phyloP scores from a whole-genome alignment of 2,888 invertebrate genomes.

The Acleris literana region DNA sequence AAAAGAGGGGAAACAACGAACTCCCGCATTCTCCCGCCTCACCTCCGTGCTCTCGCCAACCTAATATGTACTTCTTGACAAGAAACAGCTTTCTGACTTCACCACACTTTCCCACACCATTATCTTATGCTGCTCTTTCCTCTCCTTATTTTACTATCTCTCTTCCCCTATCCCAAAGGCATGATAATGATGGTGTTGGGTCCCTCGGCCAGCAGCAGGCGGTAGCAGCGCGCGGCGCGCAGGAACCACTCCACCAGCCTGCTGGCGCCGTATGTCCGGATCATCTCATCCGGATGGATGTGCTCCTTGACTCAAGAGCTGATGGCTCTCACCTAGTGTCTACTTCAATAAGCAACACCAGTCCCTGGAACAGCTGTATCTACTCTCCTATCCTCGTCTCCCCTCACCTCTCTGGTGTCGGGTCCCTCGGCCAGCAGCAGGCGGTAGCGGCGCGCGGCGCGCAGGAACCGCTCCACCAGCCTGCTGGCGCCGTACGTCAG shows the following conservation, averaged over 20 bases:
- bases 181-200: constrained; percentile 73
- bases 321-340: too few relatives aligned
- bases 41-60: too few relatives aligned
- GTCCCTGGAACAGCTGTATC: background rate
- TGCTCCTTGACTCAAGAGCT: constrained; percentile 87
- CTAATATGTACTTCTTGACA: too few relatives aligned
- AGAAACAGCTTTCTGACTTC: too few relatives aligned
- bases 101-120: too few relatives aligned
- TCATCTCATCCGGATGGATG: constrained; percentile 95
- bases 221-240: constrained; percentile 90
- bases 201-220: constrained; percentile 94
- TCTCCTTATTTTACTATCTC: too few relatives aligned
- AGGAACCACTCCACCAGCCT: constrained; percentile 93
- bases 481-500: constrained; percentile 91
- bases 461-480: constrained; percentile 93
- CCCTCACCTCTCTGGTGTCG: constrained; percentile 48
- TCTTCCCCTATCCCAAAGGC: constrained; percentile 39
- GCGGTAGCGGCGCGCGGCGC: constrained; percentile 90
- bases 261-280: constrained; percentile 92
- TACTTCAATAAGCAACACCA: background rate
- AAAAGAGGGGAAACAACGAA: too few relatives aligned
- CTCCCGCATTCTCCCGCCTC: too few relatives aligned
- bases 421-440: constrained; percentile 94
- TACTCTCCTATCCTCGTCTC: background rate
- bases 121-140: too few relatives aligned